Evolutionary conservation across 2,888 invertebrate genomes (phyloP).

Genomic region (Eupithecia vulgata): DNA sequence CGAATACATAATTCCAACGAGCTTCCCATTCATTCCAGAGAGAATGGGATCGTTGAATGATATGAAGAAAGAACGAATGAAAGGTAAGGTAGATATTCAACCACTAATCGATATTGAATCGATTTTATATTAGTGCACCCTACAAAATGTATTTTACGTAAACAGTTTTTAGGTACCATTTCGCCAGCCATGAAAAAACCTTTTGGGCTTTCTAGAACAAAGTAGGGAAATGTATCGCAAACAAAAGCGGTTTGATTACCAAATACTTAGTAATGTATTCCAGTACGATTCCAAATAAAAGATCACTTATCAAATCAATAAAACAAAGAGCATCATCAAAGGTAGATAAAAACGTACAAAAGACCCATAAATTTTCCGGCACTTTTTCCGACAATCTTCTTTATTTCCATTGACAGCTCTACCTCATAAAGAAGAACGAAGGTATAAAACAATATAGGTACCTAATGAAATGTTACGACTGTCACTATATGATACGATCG

Average conservation of each 20-base stretch:
- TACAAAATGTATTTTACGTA: too few relatives aligned
- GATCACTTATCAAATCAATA: not conserved
- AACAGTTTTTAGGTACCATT: not conserved
- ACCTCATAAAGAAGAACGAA: not conserved
- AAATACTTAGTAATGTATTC: not conserved
- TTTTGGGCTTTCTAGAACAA: not conserved
- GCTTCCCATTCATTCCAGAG: too few relatives aligned
- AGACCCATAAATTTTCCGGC: not conserved
- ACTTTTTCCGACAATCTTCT: not conserved
- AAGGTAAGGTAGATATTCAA: too few relatives aligned
- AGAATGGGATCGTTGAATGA: too few relatives aligned
- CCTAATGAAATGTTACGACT: conserved; percentile 7
- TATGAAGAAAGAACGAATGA: too few relatives aligned
- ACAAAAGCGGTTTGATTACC: not conserved
- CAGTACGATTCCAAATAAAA: not conserved
- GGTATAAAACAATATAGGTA: not conserved
- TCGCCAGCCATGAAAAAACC: not conserved
- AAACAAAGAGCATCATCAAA: not conserved
- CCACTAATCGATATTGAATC: too few relatives aligned
- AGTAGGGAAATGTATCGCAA: not conserved
- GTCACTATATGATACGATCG: not conserved
- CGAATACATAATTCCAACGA: too few relatives aligned
- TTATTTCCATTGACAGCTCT: not conserved
- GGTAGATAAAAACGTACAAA: not conserved
- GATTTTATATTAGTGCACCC: too few relatives aligned